Evolutionary conservation across 1,140 invertebrate species (phyloP).

Genomic region (Lepidotrigona ventralis): DNA sequence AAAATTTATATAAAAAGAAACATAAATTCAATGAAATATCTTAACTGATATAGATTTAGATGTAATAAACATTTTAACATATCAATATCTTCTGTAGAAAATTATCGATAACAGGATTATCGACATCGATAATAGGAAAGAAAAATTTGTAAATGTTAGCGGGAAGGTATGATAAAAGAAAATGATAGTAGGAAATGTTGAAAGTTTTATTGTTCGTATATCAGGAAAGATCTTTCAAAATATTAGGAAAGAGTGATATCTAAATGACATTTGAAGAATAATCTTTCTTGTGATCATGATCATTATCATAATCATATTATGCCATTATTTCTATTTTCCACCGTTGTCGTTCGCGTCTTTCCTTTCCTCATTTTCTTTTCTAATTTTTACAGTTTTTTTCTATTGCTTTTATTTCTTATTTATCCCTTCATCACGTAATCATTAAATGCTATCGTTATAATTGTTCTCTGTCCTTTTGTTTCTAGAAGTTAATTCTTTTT

Average conservation of each 20-base stretch:
- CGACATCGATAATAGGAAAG: not conserved
- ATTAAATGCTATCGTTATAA: not conserved
- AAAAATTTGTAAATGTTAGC: not conserved
- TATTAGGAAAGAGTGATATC: constrained; percentile 24
- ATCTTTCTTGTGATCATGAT: not conserved
- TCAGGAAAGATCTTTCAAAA: constrained; percentile 24
- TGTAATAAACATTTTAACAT: not conserved
- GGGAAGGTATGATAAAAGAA: constrained; percentile 10
- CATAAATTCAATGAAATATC: not conserved
- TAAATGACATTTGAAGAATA: too few relatives aligned
- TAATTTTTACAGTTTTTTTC: not conserved
- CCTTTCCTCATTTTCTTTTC: not conserved
- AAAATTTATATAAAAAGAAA: not conserved
- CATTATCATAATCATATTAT: not conserved
- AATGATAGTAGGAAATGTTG: constrained; percentile 42
- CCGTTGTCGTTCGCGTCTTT: not conserved
- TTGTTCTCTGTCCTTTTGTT: not conserved
- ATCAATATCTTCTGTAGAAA: not conserved
- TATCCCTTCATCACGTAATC: not conserved
- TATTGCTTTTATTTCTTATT: constrained; percentile 1
- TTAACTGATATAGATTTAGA: not conserved
- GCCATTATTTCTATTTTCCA: not conserved
- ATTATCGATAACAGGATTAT: not conserved
- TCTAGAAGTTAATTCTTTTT: not conserved
- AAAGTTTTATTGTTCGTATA: constrained; percentile 47